Conservation (phyloP, 1,140 invertebrate species). For the Heterodera carotae region DNA sequence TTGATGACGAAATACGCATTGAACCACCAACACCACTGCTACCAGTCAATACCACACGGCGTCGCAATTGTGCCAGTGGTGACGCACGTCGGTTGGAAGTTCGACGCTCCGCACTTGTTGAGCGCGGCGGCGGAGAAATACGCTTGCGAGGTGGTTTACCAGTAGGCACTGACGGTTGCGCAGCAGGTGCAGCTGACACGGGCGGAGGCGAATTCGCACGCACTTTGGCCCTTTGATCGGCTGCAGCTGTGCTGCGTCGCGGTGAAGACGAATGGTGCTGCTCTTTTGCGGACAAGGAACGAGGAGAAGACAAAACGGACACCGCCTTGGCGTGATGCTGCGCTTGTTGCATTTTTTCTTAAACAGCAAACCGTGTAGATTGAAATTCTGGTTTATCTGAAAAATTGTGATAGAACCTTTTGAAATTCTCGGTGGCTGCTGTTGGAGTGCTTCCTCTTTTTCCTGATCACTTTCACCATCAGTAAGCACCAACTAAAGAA, state of each 20-base stretch:
- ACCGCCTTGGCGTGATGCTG: neutral
- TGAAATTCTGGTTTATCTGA: neutral
- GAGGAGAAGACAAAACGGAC: constrained; percentile 1
- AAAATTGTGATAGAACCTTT: constrained; percentile 3
- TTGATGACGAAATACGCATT: neutral
- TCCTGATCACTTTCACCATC: constrained; percentile 19
- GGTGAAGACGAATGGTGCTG: constrained; percentile 10
- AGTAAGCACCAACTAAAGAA: constrained; percentile 26
- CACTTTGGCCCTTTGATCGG: neutral
- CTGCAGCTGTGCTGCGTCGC: neutral
- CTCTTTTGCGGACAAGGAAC: constrained; percentile 3
- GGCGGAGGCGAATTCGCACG: neutral
- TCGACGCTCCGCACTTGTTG: constrained; percentile 24
- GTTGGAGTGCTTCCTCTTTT: neutral
- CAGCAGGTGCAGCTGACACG: neutral
- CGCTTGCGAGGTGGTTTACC: constrained; percentile 75
- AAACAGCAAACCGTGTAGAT: too few species aligned
- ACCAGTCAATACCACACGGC: constrained; percentile 1
- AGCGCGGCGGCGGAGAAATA: constrained; percentile 34
- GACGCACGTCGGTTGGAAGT: constrained; percentile 7
- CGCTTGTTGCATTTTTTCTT: neutral
- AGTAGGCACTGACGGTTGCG: constrained; percentile 7
- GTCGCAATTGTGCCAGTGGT: neutral
- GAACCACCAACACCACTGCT: constrained; percentile 2
- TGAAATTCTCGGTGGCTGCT: neutral